Evolutionary conservation across 2,113 vertebrate species (phyloP), one percentile per base, ranked within the genome.

Genomic region (Scytalopus superciliaris): DNA sequence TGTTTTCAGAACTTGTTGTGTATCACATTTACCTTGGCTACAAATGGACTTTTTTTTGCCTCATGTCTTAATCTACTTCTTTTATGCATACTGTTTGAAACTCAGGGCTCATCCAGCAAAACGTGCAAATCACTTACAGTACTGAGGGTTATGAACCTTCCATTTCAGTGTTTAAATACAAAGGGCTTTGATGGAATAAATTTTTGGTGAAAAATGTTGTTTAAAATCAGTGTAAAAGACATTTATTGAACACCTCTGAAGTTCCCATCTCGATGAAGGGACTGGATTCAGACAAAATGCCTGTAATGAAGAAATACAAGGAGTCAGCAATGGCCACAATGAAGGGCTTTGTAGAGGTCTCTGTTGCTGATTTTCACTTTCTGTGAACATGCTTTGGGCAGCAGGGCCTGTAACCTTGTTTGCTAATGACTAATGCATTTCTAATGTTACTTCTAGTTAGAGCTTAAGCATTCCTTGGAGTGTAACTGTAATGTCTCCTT

Each of bases 401-500:
- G 78, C 86, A 67, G 47, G 22, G 52, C 66, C 35, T 59, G 10
- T 23, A 63, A 74, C 94, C 84, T 90, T 95, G 79, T 63, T 81
- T 90, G 81, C 44, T 93, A 94, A 89, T 57, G 78, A 94, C 91
- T 63, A 14, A 77, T 89, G 84, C 31, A 49, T 95, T 92, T 97
- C 96, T 95, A 96, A 93, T 80, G 77, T 75, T 68, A 52, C 87
- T 94, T 96, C 92, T 93, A 95, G 91, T 97, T 96, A 93, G 94
- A 83, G 68, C 33, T 85, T 67, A 86, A 78, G 63, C 31, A 37
- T 56, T 87, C 57, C 62, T 87, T 37, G 57, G 70, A 62, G 49
- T 73, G 66, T 92, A 74, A 57, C 66, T 25, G 14, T 2, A 70
- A 79, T 93, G 62, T 96, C 82, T 92, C 70, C 81, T 97, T 96